These are phyloP conservation scores for Ailuropoda melanoleuca DNA, from an alignment of 2,113 vertebrate genomes.

Conservation along the genomic window DNA sequence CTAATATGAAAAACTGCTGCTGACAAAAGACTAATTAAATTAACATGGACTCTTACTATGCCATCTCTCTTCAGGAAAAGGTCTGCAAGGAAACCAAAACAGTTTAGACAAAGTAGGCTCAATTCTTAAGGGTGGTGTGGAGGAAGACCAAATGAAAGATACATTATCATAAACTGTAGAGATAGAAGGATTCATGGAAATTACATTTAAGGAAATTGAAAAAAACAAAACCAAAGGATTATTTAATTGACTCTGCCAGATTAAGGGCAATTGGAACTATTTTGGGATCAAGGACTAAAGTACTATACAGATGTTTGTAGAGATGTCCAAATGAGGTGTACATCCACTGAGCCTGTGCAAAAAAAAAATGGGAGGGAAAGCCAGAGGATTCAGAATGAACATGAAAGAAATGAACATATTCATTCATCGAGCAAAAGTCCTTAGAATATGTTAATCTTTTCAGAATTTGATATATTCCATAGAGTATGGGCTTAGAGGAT, in stretches of 20 bases:
- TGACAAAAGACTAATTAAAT: conserved; percentile 17
- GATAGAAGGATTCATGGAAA: background rate
- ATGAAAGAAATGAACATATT: conserved; percentile 40
- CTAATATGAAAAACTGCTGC: background rate
- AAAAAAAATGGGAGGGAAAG: background rate
- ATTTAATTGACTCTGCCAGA: conserved; percentile 22
- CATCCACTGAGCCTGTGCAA: background rate
- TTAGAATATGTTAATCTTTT: background rate
- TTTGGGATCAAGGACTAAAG: conserved; percentile 16
- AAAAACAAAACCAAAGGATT: background rate
- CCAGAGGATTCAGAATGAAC: conserved; percentile 14
- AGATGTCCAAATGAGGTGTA: background rate
- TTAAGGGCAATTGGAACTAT: background rate
- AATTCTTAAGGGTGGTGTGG: background rate
- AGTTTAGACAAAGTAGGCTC: background rate
- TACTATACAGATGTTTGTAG: background rate
- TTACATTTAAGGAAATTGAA: background rate
- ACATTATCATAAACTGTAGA: background rate
- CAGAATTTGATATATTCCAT: background rate
- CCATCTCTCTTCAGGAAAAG: conserved; percentile 15
- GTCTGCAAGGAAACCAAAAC: background rate
- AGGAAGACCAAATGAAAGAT: background rate
- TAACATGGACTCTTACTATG: conserved; percentile 15
- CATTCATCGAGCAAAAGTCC: background rate
- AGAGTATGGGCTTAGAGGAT: background rate